Evolutionary conservation across 1,140 invertebrate genomes (phyloP).

Genomic region (Apocrypta bakeri): DNA sequence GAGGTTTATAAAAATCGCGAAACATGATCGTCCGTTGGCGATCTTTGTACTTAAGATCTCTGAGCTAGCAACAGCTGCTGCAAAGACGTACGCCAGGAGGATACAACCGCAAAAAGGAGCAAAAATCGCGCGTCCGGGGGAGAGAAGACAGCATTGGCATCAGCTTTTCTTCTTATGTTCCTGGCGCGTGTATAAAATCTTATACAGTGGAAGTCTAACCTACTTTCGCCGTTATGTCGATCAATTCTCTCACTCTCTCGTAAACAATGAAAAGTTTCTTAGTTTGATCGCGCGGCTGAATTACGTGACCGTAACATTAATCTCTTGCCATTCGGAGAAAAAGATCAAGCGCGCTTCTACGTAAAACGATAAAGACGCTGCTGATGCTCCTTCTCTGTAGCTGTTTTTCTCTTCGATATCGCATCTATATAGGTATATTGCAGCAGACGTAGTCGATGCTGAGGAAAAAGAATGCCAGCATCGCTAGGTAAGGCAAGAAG

Average conservation of each 20-base stretch:
- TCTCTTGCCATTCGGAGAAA: conserved; percentile 37
- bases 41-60: not conserved
- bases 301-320: conserved; percentile 43
- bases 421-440: not conserved
- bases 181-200: conserved; percentile 17
- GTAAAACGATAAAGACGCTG: conserved; percentile 29
- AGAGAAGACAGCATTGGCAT: not conserved
- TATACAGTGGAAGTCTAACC: conserved; percentile 12
- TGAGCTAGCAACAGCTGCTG: not conserved
- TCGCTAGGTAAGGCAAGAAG: not conserved
- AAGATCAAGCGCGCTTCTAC: conserved; percentile 31
- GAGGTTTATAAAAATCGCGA: too few species aligned
- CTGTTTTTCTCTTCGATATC: not conserved
- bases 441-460: not conserved
- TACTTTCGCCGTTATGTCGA: conserved; percentile 39
- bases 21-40: not conserved
- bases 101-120: conserved; percentile 15
- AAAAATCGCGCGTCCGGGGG: not conserved
- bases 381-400: not conserved
- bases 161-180: not conserved
- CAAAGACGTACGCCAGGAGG: not conserved
- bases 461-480: not conserved
- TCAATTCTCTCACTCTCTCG: not conserved
- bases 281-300: conserved; percentile 35
- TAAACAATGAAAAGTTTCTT: conserved; percentile 47